Conservation (phyloP, 1,140 invertebrate genomes). For the Augochlora pura region DNA sequence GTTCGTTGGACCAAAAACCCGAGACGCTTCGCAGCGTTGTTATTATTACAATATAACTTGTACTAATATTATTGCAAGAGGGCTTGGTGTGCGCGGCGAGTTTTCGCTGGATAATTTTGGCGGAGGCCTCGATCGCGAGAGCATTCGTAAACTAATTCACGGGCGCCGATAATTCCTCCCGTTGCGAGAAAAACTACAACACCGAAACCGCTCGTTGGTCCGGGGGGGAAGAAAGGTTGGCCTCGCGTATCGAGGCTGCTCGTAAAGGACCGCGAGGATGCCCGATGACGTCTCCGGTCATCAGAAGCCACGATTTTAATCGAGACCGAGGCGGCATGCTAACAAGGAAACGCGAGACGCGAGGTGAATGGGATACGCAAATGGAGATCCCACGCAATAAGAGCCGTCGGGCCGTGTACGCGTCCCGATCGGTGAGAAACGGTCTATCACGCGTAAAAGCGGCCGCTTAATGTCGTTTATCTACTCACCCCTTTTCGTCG, state of each 20-base stretch:
- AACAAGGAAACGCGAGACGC: not conserved
- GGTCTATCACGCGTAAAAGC: conserved; percentile 34
- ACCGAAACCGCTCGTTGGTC: not conserved
- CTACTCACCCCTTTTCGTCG: conserved; percentile 81
- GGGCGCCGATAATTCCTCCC: conserved; percentile 13
- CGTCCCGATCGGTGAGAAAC: conserved; percentile 18
- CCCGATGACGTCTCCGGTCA: not conserved
- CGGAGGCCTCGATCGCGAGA: too few relatives aligned
- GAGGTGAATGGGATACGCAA: conserved; percentile 31
- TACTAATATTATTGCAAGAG: too few relatives aligned
- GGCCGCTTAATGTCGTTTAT: not conserved
- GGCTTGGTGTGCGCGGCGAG: too few relatives aligned
- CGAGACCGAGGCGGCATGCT: not conserved
- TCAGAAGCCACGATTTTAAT: not conserved
- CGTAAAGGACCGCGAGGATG: not conserved
- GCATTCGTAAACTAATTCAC: too few relatives aligned
- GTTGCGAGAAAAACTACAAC: conserved; percentile 15
- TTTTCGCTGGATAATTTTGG: too few relatives aligned
- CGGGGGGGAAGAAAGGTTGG: conserved; percentile 8
- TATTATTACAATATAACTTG: too few relatives aligned
- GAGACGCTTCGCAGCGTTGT: too few relatives aligned
- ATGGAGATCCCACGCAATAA: conserved; percentile 61
- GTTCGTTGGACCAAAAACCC: too few relatives aligned
- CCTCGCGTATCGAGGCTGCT: not conserved
- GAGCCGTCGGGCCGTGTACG: conserved; percentile 38